Evolutionary conservation across 1,140 invertebrate genomes (phyloP), one percentile per base, ranked within the genome.

Genomic region (Chlorops oryzae): DNA sequence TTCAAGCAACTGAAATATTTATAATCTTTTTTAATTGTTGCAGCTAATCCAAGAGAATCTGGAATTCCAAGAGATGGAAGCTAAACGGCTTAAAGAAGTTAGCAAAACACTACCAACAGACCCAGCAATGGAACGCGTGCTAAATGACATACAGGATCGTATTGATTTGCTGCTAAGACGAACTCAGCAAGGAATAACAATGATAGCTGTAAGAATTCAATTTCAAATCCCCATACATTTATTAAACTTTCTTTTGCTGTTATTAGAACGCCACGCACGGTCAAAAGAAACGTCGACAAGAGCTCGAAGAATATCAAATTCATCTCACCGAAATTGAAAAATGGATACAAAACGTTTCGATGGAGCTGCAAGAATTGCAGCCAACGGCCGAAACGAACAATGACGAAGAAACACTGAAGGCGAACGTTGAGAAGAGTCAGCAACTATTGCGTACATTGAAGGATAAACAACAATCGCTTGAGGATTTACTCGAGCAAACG

Each of bases 321-420:
- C 74, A 83, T 58, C 73, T 86, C 28, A 75, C 74, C 27, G 80
- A 84, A 59, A 76, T 84, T 0, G 81, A 85, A 56, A 59, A 68
- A 32, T 85, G 83, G 83, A 65, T 85, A 15, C 62, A 71, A 62
- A 70, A 52, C 62, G 73, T 66, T 6, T 59, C 62, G 15, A 56
- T 55, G 1, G 62, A 70, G 40, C 34, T 65, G 18, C 63, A 63
- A 13, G 58, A 57, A 7, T 61, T 64, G 3, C 65, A 69, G 44
- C 47, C 62, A n/a, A 70, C 60, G 1, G 15, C 58, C 3, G 59
- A 65, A 5, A 63, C 61, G 44, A 65, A 51, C 25, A 58, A 37
- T 20, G 64, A 70, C 47, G 67, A 70, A 37, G 56, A 61, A 18
- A 56, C 63, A 25, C 50, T 70, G 0, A 68, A 68, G 43, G 43